Conservation (phyloP, 2,888 invertebrate genomes). For the Melieria picta region DNA sequence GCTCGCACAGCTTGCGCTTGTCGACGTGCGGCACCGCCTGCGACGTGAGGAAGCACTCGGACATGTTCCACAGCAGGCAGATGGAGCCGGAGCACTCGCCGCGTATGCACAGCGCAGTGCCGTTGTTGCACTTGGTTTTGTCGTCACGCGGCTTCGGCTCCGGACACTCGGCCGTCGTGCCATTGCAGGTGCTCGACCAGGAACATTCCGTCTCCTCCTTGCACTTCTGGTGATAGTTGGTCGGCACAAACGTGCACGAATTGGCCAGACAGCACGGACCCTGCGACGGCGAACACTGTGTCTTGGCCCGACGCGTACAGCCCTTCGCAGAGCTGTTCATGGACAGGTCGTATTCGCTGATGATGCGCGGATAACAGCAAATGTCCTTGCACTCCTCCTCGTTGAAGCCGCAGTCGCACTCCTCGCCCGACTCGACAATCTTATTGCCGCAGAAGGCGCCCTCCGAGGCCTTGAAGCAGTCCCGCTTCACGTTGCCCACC, state of each 20-base stretch:
- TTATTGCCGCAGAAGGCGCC: conserved; percentile 99
- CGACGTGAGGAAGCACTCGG: conserved; percentile 93
- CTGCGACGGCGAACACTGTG: conserved; percentile 91
- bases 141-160: conserved; percentile 82
- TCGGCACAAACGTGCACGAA: conserved; percentile 80
- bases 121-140: conserved; percentile 95
- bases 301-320: conserved; percentile 80
- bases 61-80: conserved; percentile 92
- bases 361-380: conserved; percentile 91
- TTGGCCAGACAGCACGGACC: conserved; percentile 93
- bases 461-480: conserved; percentile 91
- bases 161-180: conserved; percentile 88
- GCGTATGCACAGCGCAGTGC: conserved; percentile 84
- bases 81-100: conserved; percentile 96
- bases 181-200: conserved; percentile 87
- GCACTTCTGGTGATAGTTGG: conserved; percentile 75
- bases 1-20: conserved; percentile 89
- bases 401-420: conserved; percentile 97
- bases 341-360: conserved; percentile 76
- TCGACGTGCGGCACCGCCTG: conserved; percentile 79
- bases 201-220: conserved; percentile 91
- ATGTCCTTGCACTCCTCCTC: conserved; percentile 89
- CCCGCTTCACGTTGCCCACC: conserved; percentile 87
- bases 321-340: conserved; percentile 79
- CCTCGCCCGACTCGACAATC: conserved; percentile 96